Evolutionary conservation across 2,888 invertebrate genomes (phyloP), one percentile per base, ranked within the genome.

Genomic region (Tiliacea aurago): DNA sequence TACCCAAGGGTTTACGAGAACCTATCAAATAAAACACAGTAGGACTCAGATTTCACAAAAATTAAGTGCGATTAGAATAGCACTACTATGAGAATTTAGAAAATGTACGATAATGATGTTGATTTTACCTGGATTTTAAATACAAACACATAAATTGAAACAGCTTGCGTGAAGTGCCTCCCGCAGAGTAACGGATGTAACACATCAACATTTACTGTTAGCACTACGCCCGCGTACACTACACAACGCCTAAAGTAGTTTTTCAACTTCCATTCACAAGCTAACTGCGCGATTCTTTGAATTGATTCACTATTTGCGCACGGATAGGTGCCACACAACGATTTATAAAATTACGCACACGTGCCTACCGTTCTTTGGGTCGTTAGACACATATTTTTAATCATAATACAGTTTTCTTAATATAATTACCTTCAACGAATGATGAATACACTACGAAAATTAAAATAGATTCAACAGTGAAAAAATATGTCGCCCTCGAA

Each of bases 141-240:
- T 66, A 83, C 77, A 81, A 77, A 84, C 77, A 69, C 65, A 61
- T 72, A 23, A 0, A 70, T 65, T 78, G 82, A 84, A 84, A 83
- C 81, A 70, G 80, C 70, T 79, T 74, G 74, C 76, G 75, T 77
- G 78, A 77, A 66, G 78, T 87, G 84, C 87, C 93, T 89, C 93
- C 93, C 92, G 88, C 92, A 73, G 83, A 88, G 89, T 91, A 94
- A 92, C 94, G 94, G 95, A 91, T 88, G 91, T 92, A 90, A 88
- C 91, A 92, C 91, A 91, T 91, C 84, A 82, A 86, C 86, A 85
- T 91, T 90, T 91, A 94, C 93, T 91, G 93, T 94, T 93, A 92
- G 76, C 85, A 84, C 87, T 85, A 85, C 88, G 86, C 80, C 88
- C 86, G 89, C 79, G 84, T 85, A 85, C 77, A 85, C 85, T 86